Conservation (phyloP, 2,797 vertebrate species). For the Fringilla coelebs region DNA sequence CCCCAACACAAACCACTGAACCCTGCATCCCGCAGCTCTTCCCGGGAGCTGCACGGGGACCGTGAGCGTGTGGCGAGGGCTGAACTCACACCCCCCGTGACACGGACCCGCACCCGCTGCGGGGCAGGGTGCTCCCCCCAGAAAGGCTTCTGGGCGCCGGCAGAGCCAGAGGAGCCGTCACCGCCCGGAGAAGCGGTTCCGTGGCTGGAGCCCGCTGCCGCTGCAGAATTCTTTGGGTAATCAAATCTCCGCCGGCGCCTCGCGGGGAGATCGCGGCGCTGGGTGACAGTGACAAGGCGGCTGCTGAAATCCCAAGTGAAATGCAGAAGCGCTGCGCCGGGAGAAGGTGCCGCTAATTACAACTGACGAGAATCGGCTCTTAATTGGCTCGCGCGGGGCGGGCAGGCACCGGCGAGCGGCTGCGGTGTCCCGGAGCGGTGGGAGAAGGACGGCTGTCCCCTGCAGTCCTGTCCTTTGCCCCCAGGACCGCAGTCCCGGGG, state of each 20-base stretch:
- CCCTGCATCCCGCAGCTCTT: neutral
- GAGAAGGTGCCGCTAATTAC: conserved; percentile 44
- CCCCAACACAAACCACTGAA: neutral
- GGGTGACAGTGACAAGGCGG: conserved; percentile 57
- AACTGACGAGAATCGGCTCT: neutral
- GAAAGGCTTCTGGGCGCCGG: neutral
- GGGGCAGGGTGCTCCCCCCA: neutral
- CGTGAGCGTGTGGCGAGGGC: fast-evolving
- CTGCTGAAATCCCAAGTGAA: conserved; percentile 50
- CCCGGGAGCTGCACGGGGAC: neutral
- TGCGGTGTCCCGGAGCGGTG: neutral
- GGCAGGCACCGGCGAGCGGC: neutral
- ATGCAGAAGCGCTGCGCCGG: neutral
- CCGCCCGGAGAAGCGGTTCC: neutral
- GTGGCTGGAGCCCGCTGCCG: neutral
- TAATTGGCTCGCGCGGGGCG: neutral
- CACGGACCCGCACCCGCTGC: fast-evolving
- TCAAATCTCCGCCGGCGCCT: neutral
- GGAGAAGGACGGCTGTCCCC: neutral
- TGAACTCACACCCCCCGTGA: neutral
- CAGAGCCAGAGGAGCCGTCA: neutral
- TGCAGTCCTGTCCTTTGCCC: neutral
- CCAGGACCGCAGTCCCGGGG: neutral
- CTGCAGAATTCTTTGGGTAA: neutral
- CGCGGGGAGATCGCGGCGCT: neutral